Conservation (phyloP, 30 jellyfish, hydroid and myxozoan genomes). For the Nemopilema nomurai region DNA sequence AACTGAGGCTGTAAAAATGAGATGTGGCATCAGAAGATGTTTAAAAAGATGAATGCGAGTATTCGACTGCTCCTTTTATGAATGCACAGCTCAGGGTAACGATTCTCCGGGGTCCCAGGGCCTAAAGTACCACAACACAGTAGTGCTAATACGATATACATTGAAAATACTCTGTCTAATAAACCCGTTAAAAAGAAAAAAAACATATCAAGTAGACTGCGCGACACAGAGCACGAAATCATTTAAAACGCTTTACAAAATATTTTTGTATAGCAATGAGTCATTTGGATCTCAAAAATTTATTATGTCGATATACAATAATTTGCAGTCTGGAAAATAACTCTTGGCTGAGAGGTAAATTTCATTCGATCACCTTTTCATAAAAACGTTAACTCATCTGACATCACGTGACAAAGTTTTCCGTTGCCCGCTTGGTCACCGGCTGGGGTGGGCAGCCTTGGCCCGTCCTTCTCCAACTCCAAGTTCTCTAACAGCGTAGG, state of each 20-base stretch:
- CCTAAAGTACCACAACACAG: not conserved
- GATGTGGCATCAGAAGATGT: not conserved
- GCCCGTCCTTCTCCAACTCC: conserved; percentile 35
- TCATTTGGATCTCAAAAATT: conserved; percentile 1
- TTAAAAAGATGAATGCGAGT: not conserved
- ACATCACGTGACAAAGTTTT: not conserved
- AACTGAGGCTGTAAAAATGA: not conserved
- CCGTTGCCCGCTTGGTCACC: conserved; percentile 11
- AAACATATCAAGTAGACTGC: not conserved
- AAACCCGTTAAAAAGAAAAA: not conserved
- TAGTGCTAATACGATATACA: not conserved
- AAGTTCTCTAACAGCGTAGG: conserved; percentile 33
- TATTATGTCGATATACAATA: conserved; percentile 28
- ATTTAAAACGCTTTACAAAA: not conserved
- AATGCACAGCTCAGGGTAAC: not conserved
- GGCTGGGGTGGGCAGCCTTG: conserved; percentile 39
- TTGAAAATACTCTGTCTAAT: not conserved
- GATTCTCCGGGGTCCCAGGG: not conserved
- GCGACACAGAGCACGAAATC: not conserved
- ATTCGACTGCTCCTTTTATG: not conserved
- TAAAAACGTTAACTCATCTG: conserved; percentile 49
- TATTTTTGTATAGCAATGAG: conserved; percentile 3
- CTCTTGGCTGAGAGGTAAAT: conserved; percentile 18
- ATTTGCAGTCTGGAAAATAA: conserved; percentile 37
- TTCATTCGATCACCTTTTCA: conserved; percentile 17